These are phyloP conservation scores for Upupa epops DNA, from an alignment of 2,113 vertebrate species.

Conservation along the genomic window DNA sequence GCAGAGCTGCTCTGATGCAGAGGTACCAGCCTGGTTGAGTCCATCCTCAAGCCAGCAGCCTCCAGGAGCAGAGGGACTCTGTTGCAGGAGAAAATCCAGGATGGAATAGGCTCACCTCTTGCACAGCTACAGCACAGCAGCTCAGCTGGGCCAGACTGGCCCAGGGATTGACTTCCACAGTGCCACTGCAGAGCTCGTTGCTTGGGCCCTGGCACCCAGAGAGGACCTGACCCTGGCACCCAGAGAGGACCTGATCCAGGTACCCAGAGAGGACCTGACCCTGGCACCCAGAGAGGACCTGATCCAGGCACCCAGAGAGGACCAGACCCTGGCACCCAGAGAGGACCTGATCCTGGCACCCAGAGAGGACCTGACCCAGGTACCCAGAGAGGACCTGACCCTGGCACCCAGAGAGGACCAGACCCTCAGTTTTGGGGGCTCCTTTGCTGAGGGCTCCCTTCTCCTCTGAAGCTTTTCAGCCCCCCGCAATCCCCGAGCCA, in stretches of 20 bases:
- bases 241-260: no score
- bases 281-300: no score
- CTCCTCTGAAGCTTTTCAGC: not conserved
- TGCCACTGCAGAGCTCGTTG: fast-evolving
- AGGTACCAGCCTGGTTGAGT: fast-evolving
- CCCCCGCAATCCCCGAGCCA: not conserved
- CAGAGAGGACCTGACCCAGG: not conserved
- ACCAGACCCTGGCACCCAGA: no score
- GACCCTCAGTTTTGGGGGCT: not conserved
- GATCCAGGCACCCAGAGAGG: no score
- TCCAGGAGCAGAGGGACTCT: not conserved
- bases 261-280: no score
- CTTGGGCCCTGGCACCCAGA: no score
- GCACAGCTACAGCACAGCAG: not conserved
- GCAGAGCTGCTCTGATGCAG: not conserved
- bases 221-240: no score
- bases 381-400: no score
- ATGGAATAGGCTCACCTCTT: not conserved
- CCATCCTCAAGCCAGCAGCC: not conserved
- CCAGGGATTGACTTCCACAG: not conserved
- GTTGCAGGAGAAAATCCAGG: not conserved
- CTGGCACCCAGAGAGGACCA: not conserved
- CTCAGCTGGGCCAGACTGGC: not conserved
- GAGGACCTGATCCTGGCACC: not conserved
- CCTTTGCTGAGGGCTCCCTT: not conserved